Evolutionary conservation across 2,888 invertebrate genomes (phyloP).

Genomic region (Mongoloraphidia duomilia): DNA sequence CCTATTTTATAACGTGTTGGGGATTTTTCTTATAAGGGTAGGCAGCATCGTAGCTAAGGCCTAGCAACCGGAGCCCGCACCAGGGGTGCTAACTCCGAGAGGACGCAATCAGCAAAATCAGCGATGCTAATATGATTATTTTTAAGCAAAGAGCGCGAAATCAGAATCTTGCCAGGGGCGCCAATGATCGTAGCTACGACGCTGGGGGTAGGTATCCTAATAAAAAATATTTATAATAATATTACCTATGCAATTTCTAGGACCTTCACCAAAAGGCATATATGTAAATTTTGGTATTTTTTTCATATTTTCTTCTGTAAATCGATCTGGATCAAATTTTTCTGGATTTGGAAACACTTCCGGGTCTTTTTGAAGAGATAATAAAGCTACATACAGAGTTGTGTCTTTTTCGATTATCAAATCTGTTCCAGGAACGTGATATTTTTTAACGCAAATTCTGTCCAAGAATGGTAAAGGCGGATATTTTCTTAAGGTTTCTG

Average conservation of each 20-base stretch:
- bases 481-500: slow-evolving; percentile 30
- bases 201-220: too few relatives aligned
- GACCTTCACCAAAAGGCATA: slow-evolving; percentile 26
- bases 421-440: slow-evolving; percentile 25
- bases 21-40: too few relatives aligned
- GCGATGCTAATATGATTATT: too few relatives aligned
- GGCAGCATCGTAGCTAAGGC: too few relatives aligned
- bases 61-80: too few relatives aligned
- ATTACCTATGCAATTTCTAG: slow-evolving; percentile 25
- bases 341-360: slow-evolving; percentile 20
- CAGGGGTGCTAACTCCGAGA: too few relatives aligned
- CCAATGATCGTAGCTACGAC: too few relatives aligned
- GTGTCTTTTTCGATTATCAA: slow-evolving; percentile 27
- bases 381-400: slow-evolving; percentile 25
- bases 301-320: slow-evolving; percentile 15
- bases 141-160: too few relatives aligned
- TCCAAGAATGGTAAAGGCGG: slow-evolving; percentile 26
- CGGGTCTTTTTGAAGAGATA: slow-evolving; percentile 21
- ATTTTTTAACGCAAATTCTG: slow-evolving; percentile 22
- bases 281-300: slow-evolving; percentile 14
- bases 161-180: too few relatives aligned
- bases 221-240: too few relatives aligned
- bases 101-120: too few relatives aligned
- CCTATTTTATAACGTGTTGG: too few relatives aligned
- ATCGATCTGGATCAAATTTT: slow-evolving; percentile 19